These are phyloP conservation scores for Phortica okadai DNA, from an alignment of 2,888 invertebrate species.

Conservation along the genomic window DNA sequence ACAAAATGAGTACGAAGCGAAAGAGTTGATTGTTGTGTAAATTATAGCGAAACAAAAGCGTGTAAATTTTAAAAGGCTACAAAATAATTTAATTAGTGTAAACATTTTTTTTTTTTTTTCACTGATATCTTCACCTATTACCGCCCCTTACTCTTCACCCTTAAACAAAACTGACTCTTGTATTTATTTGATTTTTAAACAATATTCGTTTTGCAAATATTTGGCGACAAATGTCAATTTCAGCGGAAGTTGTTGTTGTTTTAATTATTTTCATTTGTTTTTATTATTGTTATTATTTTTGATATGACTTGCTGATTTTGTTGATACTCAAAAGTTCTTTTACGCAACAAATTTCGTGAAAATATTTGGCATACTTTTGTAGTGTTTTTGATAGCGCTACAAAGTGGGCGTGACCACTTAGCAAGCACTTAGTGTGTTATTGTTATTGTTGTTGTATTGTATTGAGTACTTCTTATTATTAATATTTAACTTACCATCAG, in stretches of 20 bases:
- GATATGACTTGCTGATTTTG: neutral
- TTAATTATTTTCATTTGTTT: neutral
- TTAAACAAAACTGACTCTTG: constrained; percentile 10
- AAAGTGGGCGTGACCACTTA: neutral
- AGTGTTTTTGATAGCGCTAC: neutral
- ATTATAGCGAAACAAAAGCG: neutral
- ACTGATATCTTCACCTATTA: neutral
- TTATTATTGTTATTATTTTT: neutral
- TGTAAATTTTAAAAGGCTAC: constrained; percentile 43
- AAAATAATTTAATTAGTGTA: constrained; percentile 70
- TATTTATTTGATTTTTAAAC: constrained; percentile 15
- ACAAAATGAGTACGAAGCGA: neutral
- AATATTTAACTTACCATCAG: constrained; percentile 83
- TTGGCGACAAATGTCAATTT: neutral
- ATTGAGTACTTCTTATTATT: constrained; percentile 12
- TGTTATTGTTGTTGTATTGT: neutral
- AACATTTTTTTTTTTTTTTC: constrained; percentile 34
- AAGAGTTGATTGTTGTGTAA: neutral
- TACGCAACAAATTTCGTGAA: neutral
- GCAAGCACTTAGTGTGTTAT: neutral
- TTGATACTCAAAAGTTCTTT: neutral
- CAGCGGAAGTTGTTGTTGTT: constrained; percentile 23
- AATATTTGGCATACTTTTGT: constrained; percentile 31
- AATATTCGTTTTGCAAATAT: constrained; percentile 12
- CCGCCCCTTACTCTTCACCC: neutral